Evolutionary conservation across 2,888 invertebrate genomes (phyloP).

Genomic region (Rhagophthalmus giganteus): DNA sequence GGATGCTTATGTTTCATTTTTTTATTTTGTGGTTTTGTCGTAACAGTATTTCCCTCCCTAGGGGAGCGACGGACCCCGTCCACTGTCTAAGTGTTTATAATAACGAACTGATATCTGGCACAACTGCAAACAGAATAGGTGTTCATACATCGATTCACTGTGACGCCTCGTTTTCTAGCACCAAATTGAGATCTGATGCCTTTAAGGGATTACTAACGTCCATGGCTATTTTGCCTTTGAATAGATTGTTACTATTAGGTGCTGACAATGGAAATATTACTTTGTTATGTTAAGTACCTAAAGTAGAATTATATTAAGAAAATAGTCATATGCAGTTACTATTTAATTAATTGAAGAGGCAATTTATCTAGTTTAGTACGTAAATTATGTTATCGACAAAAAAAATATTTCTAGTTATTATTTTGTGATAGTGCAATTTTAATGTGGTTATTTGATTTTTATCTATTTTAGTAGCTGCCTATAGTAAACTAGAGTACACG

Average conservation of each 20-base stretch:
- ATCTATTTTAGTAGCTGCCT: slow-evolving; percentile 4
- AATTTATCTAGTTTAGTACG: no score
- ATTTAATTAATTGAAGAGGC: neutral
- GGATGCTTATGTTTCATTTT: neutral
- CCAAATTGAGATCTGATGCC: slow-evolving; percentile 83
- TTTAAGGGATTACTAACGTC: slow-evolving; percentile 91
- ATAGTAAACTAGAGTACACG: no score
- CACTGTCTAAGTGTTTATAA: slow-evolving; percentile 83
- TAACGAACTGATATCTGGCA: slow-evolving; percentile 84
- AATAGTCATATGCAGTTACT: slow-evolving; percentile 4
- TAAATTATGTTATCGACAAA: no score
- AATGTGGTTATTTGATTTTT: slow-evolving; percentile 7
- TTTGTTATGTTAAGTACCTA: slow-evolving; percentile 70
- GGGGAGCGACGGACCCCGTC: slow-evolving; percentile 90
- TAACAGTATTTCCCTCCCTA: slow-evolving; percentile 52
- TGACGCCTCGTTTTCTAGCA: slow-evolving; percentile 78
- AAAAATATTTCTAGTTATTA: slow-evolving; percentile 16
- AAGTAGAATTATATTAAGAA: slow-evolving; percentile 1
- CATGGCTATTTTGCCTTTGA: slow-evolving; percentile 86
- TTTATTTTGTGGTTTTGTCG: slow-evolving; percentile 11
- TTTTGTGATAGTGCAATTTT: slow-evolving; percentile 25
- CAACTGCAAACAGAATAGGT: slow-evolving; percentile 90
- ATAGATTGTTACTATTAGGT: slow-evolving; percentile 85
- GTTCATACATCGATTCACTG: slow-evolving; percentile 75
- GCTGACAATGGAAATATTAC: slow-evolving; percentile 89